phyloP scores from a whole-genome alignment of 2,797 vertebrate species.

The Anguilla obscura region DNA sequence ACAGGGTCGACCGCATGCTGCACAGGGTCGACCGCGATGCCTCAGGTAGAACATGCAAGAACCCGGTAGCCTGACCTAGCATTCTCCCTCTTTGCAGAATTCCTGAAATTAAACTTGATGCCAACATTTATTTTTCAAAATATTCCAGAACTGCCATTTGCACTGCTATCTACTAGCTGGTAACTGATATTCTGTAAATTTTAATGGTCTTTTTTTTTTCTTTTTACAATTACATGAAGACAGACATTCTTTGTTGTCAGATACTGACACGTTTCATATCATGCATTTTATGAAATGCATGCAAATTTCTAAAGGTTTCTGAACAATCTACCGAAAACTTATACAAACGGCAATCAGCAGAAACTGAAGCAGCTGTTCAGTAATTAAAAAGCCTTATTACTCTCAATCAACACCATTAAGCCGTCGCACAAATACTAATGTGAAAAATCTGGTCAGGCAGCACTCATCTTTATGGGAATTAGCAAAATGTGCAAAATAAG shows the following conservation, averaged over 20 bases:
- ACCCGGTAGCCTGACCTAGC: neutral
- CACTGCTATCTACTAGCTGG: neutral
- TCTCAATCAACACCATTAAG: constrained; percentile 79
- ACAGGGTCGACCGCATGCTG: too few relatives aligned
- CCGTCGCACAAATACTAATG: constrained; percentile 30
- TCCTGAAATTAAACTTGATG: neutral
- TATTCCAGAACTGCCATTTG: neutral
- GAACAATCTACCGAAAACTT: constrained; percentile 72
- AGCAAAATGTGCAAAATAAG: constrained; percentile 28
- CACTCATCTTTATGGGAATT: constrained; percentile 26
- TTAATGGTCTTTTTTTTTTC: neutral
- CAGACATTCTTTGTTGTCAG: constrained; percentile 54
- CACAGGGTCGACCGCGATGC: too few relatives aligned
- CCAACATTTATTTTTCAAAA: neutral
- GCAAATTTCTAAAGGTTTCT: constrained; percentile 69
- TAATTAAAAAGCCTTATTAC: constrained; percentile 81
- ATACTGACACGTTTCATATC: constrained; percentile 64
- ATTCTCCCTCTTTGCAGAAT: neutral
- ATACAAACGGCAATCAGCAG: constrained; percentile 76
- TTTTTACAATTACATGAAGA: constrained; percentile 22
- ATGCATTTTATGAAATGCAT: constrained; percentile 62
- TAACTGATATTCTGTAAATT: constrained; percentile 13
- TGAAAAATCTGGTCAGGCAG: constrained; percentile 32
- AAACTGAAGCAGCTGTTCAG: constrained; percentile 75
- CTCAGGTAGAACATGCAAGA: neutral